Evolutionary conservation across 1,140 invertebrate genomes (phyloP).

Genomic region (Papilio polytes): DNA sequence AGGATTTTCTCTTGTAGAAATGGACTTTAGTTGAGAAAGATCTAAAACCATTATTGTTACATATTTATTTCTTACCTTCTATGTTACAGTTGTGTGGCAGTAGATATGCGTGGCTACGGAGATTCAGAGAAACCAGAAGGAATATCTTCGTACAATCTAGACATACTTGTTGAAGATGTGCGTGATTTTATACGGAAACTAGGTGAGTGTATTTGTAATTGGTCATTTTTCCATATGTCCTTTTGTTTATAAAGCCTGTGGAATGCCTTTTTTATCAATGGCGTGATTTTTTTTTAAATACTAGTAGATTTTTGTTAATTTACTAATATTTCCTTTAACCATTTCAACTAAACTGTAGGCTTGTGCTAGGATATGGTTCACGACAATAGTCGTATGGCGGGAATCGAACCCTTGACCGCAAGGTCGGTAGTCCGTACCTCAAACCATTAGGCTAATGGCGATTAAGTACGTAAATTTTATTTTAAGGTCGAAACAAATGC

Average conservation of each 20-base stretch:
- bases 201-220: slow-evolving; percentile 59
- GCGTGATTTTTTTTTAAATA: too few relatives aligned
- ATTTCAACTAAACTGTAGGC: too few relatives aligned
- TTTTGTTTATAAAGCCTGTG: background rate
- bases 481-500: slow-evolving; percentile 81
- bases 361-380: too few relatives aligned
- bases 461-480: background rate
- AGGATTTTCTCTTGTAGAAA: too few relatives aligned
- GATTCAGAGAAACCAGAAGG: slow-evolving; percentile 87
- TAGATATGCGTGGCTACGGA: slow-evolving; percentile 89
- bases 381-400: too few relatives aligned
- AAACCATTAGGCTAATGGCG: too few relatives aligned
- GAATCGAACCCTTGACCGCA: too few relatives aligned
- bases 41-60: background rate
- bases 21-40: too few relatives aligned
- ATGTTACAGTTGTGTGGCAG: slow-evolving; percentile 86
- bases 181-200: slow-evolving; percentile 85
- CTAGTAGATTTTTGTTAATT: too few relatives aligned
- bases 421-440: too few relatives aligned
- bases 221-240: background rate
- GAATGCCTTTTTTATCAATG: background rate
- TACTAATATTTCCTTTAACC: too few relatives aligned
- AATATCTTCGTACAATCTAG: slow-evolving; percentile 83
- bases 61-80: background rate
- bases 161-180: slow-evolving; percentile 85